Conservation (phyloP, 2,113 vertebrate genomes). For the Phyllopteryx taeniolatus region DNA sequence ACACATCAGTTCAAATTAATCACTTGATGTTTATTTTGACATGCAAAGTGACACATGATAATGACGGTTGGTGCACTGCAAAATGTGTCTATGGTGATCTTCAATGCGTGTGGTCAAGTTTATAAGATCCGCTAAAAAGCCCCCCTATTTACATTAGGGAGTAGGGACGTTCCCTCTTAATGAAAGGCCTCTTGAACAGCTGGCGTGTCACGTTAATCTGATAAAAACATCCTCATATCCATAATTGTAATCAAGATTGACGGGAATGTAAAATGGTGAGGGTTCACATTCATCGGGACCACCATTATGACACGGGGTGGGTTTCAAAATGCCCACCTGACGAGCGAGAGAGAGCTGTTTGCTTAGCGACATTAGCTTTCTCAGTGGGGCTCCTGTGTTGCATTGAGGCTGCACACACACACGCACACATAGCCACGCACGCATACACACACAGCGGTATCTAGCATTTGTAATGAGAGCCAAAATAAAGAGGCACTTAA, state of each 20-base stretch:
- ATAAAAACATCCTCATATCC: constrained; percentile 68
- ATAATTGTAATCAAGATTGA: constrained; percentile 70
- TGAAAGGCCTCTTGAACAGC: constrained; percentile 68
- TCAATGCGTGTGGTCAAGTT: neutral
- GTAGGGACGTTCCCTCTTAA: neutral
- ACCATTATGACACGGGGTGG: constrained; percentile 11
- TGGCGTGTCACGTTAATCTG: constrained; percentile 63
- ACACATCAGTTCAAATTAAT: neutral
- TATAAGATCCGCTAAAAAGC: constrained; percentile 27
- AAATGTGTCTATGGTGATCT: neutral
- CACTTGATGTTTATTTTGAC: neutral
- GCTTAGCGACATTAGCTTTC: constrained; percentile 45
- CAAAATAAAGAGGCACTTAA: constrained; percentile 72
- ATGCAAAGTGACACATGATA: neutral
- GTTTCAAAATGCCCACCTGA: constrained; percentile 22
- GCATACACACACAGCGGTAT: constrained; percentile 49
- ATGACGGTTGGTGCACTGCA: too few species aligned
- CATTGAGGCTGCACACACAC: neutral
- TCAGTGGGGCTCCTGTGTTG: constrained; percentile 45
- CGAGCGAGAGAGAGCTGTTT: constrained; percentile 44
- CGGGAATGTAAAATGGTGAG: constrained; percentile 60
- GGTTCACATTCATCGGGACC: constrained; percentile 45
- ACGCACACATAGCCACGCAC: constrained; percentile 22
- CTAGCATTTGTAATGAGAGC: constrained; percentile 64
- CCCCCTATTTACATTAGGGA: constrained; percentile 38